phyloP scores from a whole-genome alignment of 2,797 vertebrate genomes.

The Hyperoplus immaculatus region DNA sequence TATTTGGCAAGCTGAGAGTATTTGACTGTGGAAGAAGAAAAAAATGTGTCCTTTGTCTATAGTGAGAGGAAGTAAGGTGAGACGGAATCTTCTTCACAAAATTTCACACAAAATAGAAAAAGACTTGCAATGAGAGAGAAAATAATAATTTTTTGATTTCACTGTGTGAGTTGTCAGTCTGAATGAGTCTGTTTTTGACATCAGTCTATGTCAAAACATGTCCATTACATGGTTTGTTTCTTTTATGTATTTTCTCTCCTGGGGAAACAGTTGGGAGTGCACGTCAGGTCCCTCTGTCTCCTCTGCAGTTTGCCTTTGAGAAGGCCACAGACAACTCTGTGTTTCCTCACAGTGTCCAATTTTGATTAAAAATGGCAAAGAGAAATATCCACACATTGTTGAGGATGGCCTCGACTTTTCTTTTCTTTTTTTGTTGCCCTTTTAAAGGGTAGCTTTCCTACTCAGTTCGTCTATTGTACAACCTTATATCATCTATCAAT shows the following conservation, averaged over 20 bases:
- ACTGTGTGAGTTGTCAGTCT: conserved; percentile 62
- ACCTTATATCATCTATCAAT: conserved; percentile 84
- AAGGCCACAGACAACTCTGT: conserved; percentile 55
- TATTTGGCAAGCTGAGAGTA: conserved; percentile 84
- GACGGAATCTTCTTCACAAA: conserved; percentile 82
- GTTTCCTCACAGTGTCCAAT: conserved; percentile 68
- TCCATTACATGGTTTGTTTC: conserved; percentile 72
- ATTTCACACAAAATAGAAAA: conserved; percentile 84
- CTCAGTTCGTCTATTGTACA: conserved; percentile 81
- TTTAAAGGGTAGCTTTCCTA: conserved; percentile 89
- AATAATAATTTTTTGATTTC: conserved; percentile 49
- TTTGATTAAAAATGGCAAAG: conserved; percentile 51
- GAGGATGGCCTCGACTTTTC: conserved; percentile 41
- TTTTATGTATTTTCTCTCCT: conserved; percentile 62
- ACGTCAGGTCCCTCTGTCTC: conserved; percentile 50
- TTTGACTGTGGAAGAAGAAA: conserved; percentile 61
- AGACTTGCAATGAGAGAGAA: conserved; percentile 69
- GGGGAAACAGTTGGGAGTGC: conserved; percentile 59
- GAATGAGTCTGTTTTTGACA: conserved; percentile 62
- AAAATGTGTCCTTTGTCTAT: conserved; percentile 52
- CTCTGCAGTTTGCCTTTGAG: conserved; percentile 52
- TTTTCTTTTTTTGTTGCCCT: conserved; percentile 76
- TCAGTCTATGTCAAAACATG: conserved; percentile 69
- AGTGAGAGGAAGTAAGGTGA: conserved; percentile 79
- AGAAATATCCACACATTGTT: conserved; percentile 56